phyloP scores from a whole-genome alignment of 2,797 vertebrate genomes.

The Epinephelus awoara region DNA sequence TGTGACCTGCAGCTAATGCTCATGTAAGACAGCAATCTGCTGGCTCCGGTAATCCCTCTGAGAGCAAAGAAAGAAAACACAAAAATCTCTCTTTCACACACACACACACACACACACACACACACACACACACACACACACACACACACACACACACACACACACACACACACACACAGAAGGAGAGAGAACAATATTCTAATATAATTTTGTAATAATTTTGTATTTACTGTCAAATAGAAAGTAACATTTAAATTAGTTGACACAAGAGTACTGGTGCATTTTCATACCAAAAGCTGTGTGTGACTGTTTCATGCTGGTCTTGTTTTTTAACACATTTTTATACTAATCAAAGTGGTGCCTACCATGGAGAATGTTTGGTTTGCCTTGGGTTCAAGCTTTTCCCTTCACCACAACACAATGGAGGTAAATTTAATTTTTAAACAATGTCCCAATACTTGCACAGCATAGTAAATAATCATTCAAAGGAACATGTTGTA shows the following conservation, averaged over 20 bases:
- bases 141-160: neutral
- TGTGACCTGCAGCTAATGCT: slow-evolving; percentile 69
- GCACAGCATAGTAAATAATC: neutral
- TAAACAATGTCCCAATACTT: neutral
- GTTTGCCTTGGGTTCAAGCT: too few relatives aligned
- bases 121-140: slow-evolving; percentile 10
- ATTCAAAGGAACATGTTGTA: neutral
- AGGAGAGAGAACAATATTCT: neutral
- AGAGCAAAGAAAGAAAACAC: slow-evolving; percentile 38
- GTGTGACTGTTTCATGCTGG: neutral
- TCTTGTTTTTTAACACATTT: slow-evolving; percentile 1
- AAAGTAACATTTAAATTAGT: neutral
- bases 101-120: slow-evolving; percentile 8
- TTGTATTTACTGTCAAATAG: neutral
- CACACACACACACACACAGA: too few relatives aligned
- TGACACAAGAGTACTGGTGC: neutral
- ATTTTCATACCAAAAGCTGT: neutral
- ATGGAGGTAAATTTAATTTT: neutral
- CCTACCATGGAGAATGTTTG: too few relatives aligned
- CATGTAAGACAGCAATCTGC: slow-evolving; percentile 68
- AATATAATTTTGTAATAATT: neutral
- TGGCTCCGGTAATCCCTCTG: slow-evolving; percentile 52
- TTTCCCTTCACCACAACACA: neutral
- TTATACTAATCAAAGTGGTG: too few relatives aligned
- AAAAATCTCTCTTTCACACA: neutral